phyloP scores from a whole-genome alignment of 2,888 invertebrate genomes.

The Agelastica alni region DNA sequence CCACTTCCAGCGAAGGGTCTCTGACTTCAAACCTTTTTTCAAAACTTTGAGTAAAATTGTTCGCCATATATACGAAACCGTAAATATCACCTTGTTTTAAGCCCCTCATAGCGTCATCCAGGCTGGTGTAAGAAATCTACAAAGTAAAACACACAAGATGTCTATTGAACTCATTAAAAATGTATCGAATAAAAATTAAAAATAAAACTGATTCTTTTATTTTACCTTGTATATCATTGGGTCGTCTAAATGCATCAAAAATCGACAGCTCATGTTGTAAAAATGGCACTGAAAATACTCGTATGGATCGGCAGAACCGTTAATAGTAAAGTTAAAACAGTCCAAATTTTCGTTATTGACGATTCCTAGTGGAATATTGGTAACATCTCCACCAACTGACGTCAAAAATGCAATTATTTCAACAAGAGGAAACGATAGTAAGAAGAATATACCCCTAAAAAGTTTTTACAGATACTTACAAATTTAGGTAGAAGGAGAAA shows the following conservation, averaged over 20 bases:
- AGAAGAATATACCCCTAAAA: slow-evolving; percentile 76
- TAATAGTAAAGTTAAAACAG: slow-evolving; percentile 45
- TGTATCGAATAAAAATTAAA: no score
- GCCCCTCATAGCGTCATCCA: slow-evolving; percentile 60
- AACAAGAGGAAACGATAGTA: slow-evolving; percentile 78
- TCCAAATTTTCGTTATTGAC: slow-evolving; percentile 72
- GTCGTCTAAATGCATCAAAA: slow-evolving; percentile 63
- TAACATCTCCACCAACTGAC: slow-evolving; percentile 78
- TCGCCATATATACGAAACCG: slow-evolving; percentile 69
- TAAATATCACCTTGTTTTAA: slow-evolving; percentile 62
- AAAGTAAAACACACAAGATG: background rate
- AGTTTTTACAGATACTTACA: no score
- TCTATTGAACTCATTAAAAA: no score
- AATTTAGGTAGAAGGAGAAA: no score
- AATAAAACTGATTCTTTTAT: background rate
- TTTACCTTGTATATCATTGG: slow-evolving; percentile 56
- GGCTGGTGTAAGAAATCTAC: slow-evolving; percentile 60
- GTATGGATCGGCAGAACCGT: slow-evolving; percentile 33
- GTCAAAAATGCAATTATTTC: slow-evolving; percentile 80
- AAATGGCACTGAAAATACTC: slow-evolving; percentile 57
- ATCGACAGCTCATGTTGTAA: slow-evolving; percentile 65
- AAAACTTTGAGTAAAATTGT: slow-evolving; percentile 73
- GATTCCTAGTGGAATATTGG: slow-evolving; percentile 72
- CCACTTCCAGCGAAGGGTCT: slow-evolving; percentile 59
- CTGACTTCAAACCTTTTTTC: slow-evolving; percentile 62